phyloP scores from a whole-genome alignment of 1,140 invertebrate species.

The Phortica variegata region DNA sequence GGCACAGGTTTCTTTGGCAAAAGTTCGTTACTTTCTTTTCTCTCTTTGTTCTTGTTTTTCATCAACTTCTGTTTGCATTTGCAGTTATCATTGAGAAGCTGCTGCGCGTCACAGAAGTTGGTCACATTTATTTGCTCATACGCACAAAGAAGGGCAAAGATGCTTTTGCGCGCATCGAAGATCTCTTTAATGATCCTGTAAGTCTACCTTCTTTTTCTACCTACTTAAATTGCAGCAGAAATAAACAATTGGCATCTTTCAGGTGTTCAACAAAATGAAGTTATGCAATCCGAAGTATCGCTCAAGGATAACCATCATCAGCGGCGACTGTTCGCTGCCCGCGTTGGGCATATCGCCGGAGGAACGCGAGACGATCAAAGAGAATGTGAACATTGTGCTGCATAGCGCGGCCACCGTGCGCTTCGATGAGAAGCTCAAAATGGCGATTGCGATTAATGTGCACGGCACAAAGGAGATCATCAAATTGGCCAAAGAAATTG shows the following conservation, averaged over 20 bases:
- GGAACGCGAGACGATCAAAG: constrained; percentile 58
- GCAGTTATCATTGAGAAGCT: constrained; percentile 77
- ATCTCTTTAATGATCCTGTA: constrained; percentile 67
- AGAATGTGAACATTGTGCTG: constrained; percentile 73
- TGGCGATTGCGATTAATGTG: constrained; percentile 65
- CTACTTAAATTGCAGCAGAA: too few species aligned
- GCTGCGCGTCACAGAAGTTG: constrained; percentile 73
- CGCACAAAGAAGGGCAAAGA: constrained; percentile 77
- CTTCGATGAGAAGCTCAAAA: constrained; percentile 80
- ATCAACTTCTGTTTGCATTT: not conserved
- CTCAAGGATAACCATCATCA: constrained; percentile 63
- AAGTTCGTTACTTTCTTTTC: constrained; percentile 40
- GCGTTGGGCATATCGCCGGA: constrained; percentile 69
- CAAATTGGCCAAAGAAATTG: constrained; percentile 63
- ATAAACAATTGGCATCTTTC: too few species aligned
- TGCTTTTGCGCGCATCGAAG: constrained; percentile 63
- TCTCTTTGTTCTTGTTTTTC: not conserved
- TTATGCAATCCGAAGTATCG: constrained; percentile 63
- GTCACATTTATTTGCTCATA: constrained; percentile 75
- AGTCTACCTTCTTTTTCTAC: constrained; percentile 35
- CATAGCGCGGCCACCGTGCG: constrained; percentile 86
- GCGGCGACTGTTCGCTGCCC: constrained; percentile 63
- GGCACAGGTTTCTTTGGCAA: constrained; percentile 82
- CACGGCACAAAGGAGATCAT: constrained; percentile 67
- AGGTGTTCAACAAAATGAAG: constrained; percentile 64